Conservation (phyloP, 2,113 vertebrate species). For the Mohoua ochrocephala region DNA sequence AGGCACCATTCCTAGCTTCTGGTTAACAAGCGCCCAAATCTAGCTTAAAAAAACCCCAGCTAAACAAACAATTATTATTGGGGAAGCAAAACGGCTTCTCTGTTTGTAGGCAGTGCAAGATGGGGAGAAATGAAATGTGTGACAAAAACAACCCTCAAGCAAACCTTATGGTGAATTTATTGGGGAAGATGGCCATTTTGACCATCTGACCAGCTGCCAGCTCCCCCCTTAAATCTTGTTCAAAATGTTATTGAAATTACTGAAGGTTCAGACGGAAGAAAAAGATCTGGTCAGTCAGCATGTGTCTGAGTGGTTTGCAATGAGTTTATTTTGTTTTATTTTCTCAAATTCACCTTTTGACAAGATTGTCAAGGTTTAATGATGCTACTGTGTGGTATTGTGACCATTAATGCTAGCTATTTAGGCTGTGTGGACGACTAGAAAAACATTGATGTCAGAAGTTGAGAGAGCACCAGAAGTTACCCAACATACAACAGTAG, state of each 20-base stretch:
- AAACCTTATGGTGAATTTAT: not conserved
- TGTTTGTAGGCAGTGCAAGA: not conserved
- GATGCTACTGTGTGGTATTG: not conserved
- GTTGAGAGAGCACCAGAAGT: not conserved
- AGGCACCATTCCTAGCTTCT: not conserved
- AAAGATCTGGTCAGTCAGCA: constrained; percentile 29
- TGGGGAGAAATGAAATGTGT: not conserved
- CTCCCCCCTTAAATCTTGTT: constrained; percentile 73
- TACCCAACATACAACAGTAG: not conserved
- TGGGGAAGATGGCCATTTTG: constrained; percentile 22
- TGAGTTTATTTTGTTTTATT: not conserved
- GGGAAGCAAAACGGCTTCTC: not conserved
- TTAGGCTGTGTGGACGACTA: not conserved
- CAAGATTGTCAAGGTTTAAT: not conserved
- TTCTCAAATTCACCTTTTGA: not conserved
- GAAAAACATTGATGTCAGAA: not conserved
- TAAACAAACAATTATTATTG: not conserved
- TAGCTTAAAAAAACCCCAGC: not conserved
- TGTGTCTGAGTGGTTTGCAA: not conserved
- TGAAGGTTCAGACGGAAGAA: constrained; percentile 45
- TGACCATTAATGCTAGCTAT: not conserved
- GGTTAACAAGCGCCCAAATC: not conserved
- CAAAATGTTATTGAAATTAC: constrained; percentile 63
- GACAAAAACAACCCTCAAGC: not conserved
- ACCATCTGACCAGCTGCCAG: constrained; percentile 34